Evolutionary conservation across 2,888 invertebrate genomes (phyloP), one percentile per base, ranked within the genome.

Genomic region (Coelinius sp.): DNA sequence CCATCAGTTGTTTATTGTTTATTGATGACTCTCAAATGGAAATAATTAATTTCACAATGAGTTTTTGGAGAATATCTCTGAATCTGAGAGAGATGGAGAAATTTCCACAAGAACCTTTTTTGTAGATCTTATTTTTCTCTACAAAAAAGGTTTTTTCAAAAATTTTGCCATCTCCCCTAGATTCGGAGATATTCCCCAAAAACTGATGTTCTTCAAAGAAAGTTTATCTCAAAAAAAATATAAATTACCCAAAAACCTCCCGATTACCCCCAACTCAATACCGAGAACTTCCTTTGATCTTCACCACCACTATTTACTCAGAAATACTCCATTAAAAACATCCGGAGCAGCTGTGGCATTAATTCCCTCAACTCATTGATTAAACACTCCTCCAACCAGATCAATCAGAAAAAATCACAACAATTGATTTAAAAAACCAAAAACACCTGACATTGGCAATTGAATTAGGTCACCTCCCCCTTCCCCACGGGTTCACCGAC

Each of bases 381-480:
- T 27, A 53, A 53, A 20, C 25, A 53, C 14, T 53, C n/a, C n/a
- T 12, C 25, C 8, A 4, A 6, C 14, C 20, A n/a, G n/a, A n/a
- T n/a, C n/a, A 35, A 35, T 35, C 35, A 35, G 10, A 35, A 1
- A 35, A 35, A 35, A 35, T 35, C 7, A 6, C 35, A 10, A 35
- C 1, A 35, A 10, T 35, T 35, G 8, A n/a, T n/a, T n/a, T n/a
- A n/a, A n/a, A n/a, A n/a, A n/a, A n/a, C n/a, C n/a, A n/a, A n/a
- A n/a, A n/a, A 12, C 53, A 53, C 53, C 53, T 53, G 53, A 25
- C 53, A 53, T 53, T 53, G 53, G 8, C 53, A 53, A 25, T 6
- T 4, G 6, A 53, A 53, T 53, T 53, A 14, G 53, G 53, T 53
- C 53, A 53, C 12, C n/a, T 3, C 24, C 4, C 53, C 22, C 1